Evolutionary conservation across 2,797 vertebrate species (phyloP).

Genomic region (Salarias fasciatus): DNA sequence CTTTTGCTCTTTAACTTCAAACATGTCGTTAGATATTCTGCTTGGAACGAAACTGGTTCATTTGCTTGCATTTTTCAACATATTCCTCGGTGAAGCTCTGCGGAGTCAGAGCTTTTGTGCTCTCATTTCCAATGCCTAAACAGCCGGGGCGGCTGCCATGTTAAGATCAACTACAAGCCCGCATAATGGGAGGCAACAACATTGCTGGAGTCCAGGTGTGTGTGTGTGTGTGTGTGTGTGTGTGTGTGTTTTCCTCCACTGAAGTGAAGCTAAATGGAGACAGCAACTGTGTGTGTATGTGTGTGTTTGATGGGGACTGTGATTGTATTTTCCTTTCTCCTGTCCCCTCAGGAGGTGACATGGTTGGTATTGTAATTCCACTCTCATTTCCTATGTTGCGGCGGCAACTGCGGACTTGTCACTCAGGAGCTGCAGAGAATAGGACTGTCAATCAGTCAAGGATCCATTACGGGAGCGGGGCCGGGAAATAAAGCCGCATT

Average conservation of each 20-base stretch:
- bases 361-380: constrained; percentile 83
- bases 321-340: constrained; percentile 79
- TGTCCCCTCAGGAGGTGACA: constrained; percentile 81
- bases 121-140: constrained; percentile 8
- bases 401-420: constrained; percentile 76
- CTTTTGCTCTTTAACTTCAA: too few species aligned
- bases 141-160: constrained; percentile 17
- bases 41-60: too few species aligned
- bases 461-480: constrained; percentile 68
- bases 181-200: constrained; percentile 43
- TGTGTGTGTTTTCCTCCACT: constrained; percentile 8
- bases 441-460: constrained; percentile 80
- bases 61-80: too few species aligned
- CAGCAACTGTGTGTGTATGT: constrained; percentile 24
- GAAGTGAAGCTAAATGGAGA: constrained; percentile 42
- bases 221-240: constrained; percentile 21
- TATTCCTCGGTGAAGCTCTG: too few species aligned
- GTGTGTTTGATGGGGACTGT: constrained; percentile 68
- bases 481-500: constrained; percentile 41
- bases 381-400: constrained; percentile 79
- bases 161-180: constrained; percentile 22
- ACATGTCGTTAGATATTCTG: too few species aligned
- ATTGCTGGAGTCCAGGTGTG: constrained; percentile 28
- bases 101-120: too few species aligned
- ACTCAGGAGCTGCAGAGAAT: constrained; percentile 79